phyloP scores from a whole-genome alignment of 2,113 vertebrate species.

The Paedocypris sp. region DNA sequence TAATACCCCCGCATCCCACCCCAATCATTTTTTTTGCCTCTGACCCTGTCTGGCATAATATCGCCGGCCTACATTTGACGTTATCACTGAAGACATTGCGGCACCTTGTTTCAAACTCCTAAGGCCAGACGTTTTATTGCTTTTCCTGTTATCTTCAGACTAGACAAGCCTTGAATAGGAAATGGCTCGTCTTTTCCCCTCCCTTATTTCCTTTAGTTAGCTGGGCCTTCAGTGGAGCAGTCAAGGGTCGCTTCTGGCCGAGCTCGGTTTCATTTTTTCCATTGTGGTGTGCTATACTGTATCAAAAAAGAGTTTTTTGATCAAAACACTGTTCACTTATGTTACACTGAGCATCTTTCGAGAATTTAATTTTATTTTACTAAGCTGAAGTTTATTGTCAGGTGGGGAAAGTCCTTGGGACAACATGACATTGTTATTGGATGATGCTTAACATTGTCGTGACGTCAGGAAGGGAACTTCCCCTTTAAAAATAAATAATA shows the following conservation, averaged over 20 bases:
- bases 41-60: slow-evolving; percentile 21
- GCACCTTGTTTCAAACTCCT: slow-evolving; percentile 33
- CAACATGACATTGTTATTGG: too few species aligned
- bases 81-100: slow-evolving; percentile 34
- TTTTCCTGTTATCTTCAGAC: slow-evolving; percentile 54
- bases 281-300: slow-evolving; percentile 12
- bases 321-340: not conserved
- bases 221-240: slow-evolving; percentile 31
- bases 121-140: slow-evolving; percentile 46
- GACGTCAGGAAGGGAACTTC: too few species aligned
- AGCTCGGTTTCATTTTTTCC: not conserved
- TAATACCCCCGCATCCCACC: not conserved
- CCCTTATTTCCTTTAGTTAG: slow-evolving; percentile 39
- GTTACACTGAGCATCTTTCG: not conserved
- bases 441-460: too few species aligned
- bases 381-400: not conserved
- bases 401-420: not conserved
- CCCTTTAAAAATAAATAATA: too few species aligned
- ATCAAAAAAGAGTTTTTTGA: not conserved
- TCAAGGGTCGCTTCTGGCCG: not conserved
- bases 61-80: slow-evolving; percentile 18
- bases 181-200: slow-evolving; percentile 37
- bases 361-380: too few species aligned
- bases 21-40: not conserved
- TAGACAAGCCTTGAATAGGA: slow-evolving; percentile 51